These are phyloP conservation scores for Eulithis testata DNA, from an alignment of 2,888 invertebrate genomes.

Conservation along the genomic window DNA sequence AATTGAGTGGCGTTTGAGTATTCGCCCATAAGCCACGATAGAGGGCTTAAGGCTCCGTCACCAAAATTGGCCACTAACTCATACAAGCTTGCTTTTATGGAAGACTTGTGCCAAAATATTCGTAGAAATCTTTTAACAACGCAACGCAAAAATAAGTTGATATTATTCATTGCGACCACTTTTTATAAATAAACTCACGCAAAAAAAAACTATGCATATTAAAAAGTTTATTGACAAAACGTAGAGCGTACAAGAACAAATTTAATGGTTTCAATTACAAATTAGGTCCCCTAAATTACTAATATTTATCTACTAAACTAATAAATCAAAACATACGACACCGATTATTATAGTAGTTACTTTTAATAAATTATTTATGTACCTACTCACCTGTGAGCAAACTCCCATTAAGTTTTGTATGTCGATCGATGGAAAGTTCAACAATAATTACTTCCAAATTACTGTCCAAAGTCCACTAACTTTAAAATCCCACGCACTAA, in stretches of 20 bases:
- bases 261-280: background rate
- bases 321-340: background rate
- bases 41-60: too few species aligned
- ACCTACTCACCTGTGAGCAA: constrained; percentile 16
- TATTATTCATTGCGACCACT: too few species aligned
- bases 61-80: too few species aligned
- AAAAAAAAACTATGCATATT: too few species aligned
- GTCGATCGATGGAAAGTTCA: constrained; percentile 23
- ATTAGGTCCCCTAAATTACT: too few species aligned
- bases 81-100: background rate
- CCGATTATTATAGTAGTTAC: background rate
- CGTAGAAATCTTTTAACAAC: background rate
- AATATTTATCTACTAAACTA: too few species aligned
- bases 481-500: background rate
- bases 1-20: too few species aligned
- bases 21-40: too few species aligned
- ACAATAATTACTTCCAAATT: constrained; percentile 6
- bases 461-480: constrained; percentile 1
- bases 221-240: too few species aligned
- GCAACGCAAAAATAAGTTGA: too few species aligned
- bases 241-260: too few species aligned
- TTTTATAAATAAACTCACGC: too few species aligned
- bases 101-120: background rate
- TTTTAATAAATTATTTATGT: background rate
- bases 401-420: constrained; percentile 1